Percentiles rank a stretch among this genome's conserved stretches.
Evolutionary conservation across 2,797 vertebrate species (phyloP).

Genomic region (Tapera naevia): DNA sequence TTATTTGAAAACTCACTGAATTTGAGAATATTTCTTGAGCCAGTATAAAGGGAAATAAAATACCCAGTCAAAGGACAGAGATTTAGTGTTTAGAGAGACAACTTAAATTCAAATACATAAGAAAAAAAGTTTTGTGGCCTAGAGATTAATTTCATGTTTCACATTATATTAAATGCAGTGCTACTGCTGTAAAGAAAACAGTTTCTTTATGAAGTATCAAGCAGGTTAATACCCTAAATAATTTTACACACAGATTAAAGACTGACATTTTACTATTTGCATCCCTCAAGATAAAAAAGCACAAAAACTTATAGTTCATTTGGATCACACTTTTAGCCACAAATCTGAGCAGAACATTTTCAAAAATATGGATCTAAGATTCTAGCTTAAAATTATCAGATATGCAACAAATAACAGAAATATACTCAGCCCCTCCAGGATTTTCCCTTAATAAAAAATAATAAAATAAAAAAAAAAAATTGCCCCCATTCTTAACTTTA

Average conservation of each 20-base stretch:
- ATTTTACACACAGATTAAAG: not conserved
- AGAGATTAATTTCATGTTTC: not conserved
- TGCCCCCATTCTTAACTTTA: no score
- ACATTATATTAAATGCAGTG: not conserved
- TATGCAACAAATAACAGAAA: not conserved
- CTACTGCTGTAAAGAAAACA: not conserved
- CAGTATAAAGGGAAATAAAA: slow-evolving; percentile 6
- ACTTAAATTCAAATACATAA: not conserved
- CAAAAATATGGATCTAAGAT: not conserved
- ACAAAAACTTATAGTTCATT: not conserved
- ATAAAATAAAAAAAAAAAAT: no score
- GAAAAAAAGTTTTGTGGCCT: not conserved
- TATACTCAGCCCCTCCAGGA: not conserved
- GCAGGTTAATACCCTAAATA: not conserved
- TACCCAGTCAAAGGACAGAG: not conserved
- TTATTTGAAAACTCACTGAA: slow-evolving; percentile 16
- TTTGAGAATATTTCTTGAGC: not conserved
- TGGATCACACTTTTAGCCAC: not conserved
- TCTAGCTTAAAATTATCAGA: not conserved
- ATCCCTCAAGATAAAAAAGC: not conserved
- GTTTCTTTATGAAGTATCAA: not conserved
- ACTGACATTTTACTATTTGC: not conserved
- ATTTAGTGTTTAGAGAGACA: slow-evolving; percentile 28
- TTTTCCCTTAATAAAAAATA: not conserved
- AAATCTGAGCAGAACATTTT: not conserved